These are phyloP conservation scores for Ciconia stormi DNA, from an alignment of 2,113 vertebrate species.

Conservation along the genomic window DNA sequence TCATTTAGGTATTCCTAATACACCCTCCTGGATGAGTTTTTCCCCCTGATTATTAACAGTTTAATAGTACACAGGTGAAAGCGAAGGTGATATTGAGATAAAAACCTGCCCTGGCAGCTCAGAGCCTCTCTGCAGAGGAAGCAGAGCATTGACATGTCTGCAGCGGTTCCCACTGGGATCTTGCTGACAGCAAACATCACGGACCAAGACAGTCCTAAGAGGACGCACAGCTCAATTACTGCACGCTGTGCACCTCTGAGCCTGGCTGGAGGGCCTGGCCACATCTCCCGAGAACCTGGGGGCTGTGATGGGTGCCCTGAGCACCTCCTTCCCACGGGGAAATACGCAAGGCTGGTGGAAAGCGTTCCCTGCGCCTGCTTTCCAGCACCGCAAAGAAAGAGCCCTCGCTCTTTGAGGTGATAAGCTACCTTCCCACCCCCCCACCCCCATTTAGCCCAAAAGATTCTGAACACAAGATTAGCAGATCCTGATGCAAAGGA, in stretches of 20 bases:
- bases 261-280: background rate
- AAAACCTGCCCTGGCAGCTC: slow-evolving; percentile 27
- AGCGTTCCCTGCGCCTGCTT: background rate
- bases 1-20: slow-evolving; percentile 25
- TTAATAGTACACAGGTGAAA: slow-evolving; percentile 34
- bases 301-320: background rate
- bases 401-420: fast-evolving
- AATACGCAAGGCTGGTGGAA: background rate
- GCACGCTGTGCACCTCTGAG: background rate
- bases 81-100: slow-evolving; percentile 3
- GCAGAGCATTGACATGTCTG: background rate
- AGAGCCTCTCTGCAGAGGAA: slow-evolving; percentile 1
- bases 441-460: background rate
- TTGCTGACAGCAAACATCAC: slow-evolving; percentile 20
- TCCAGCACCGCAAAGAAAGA: background rate
- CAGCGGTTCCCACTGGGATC: background rate
- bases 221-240: slow-evolving; percentile 4
- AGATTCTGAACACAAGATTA: background rate
- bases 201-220: background rate
- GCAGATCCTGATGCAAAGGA: background rate
- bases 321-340: background rate
- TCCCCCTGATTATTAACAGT: background rate
- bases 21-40: background rate
- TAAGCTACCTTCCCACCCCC: background rate
- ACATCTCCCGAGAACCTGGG: background rate